Conservation (phyloP, 2,888 invertebrate species). For the Agriopis marginaria region DNA sequence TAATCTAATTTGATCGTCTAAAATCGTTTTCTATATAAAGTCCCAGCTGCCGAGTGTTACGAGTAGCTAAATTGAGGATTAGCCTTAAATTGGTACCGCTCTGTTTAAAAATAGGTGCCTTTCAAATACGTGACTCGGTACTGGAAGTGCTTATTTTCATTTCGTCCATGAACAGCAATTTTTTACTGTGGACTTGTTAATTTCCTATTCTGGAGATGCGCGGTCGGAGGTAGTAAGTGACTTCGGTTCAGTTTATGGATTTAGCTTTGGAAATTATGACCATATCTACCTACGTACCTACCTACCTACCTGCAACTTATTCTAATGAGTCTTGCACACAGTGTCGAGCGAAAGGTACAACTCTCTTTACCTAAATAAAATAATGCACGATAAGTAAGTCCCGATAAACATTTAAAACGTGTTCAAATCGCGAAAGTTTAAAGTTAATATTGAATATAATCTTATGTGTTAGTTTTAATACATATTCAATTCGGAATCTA, state of each 20-base stretch:
- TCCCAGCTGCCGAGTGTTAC: constrained; percentile 21
- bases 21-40: constrained; percentile 24
- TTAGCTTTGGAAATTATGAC: too few species aligned
- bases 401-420: too few species aligned
- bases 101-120: constrained; percentile 29
- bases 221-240: neutral
- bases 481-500: neutral
- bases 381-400: too few species aligned
- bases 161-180: neutral
- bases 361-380: too few species aligned
- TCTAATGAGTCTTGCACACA: too few species aligned
- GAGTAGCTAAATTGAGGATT: constrained; percentile 32
- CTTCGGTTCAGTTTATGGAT: too few species aligned
- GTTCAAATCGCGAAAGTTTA: too few species aligned
- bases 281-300: too few species aligned
- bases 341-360: too few species aligned
- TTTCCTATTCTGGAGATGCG: constrained; percentile 5
- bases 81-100: constrained; percentile 22
- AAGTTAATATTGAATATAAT: neutral
- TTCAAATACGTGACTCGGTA: constrained; percentile 27
- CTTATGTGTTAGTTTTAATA: too few species aligned
- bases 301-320: too few species aligned
- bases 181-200: constrained; percentile 9
- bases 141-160: constrained; percentile 17
- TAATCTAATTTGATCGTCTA: constrained; percentile 21